Evolutionary conservation across 2,113 vertebrate genomes (phyloP).

Genomic region (Odobenus rosmarus): DNA sequence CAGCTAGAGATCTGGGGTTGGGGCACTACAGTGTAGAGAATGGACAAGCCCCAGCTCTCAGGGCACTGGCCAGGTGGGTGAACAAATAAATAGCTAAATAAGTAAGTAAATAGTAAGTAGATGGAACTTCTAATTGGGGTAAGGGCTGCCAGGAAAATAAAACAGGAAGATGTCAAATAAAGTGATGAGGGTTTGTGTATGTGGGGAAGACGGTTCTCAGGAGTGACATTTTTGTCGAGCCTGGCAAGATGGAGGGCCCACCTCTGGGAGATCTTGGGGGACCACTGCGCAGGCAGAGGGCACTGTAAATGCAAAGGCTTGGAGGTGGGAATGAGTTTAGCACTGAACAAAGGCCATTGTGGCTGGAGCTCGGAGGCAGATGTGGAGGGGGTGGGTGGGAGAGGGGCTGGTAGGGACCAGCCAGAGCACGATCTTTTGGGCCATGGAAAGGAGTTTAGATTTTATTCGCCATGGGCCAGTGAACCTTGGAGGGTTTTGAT

Average conservation of each 20-base stretch:
- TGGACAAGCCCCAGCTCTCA: background rate
- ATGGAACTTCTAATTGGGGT: background rate
- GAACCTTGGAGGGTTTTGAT: background rate
- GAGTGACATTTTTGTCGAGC: background rate
- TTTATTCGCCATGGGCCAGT: background rate
- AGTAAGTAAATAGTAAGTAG: background rate
- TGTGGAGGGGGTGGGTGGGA: background rate
- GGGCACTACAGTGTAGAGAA: background rate
- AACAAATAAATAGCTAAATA: background rate
- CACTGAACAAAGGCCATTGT: conserved; percentile 70
- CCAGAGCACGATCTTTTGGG: background rate
- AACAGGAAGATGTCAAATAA: background rate
- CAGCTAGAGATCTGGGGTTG: background rate
- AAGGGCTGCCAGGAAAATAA: background rate
- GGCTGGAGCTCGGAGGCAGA: background rate
- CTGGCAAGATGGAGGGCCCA: background rate
- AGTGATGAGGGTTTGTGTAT: background rate
- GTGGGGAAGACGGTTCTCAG: background rate
- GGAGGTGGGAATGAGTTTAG: background rate
- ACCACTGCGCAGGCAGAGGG: background rate
- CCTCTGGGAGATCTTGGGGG: background rate
- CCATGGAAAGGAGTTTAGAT: background rate
- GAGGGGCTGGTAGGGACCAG: background rate
- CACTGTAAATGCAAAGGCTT: background rate
- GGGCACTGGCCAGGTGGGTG: too few species aligned